A percentile compares a stretch with the other conserved stretches of the same genome.
phyloP scores from a whole-genome alignment of 2,797 vertebrate genomes.

The Alexandromys oeconomus region DNA sequence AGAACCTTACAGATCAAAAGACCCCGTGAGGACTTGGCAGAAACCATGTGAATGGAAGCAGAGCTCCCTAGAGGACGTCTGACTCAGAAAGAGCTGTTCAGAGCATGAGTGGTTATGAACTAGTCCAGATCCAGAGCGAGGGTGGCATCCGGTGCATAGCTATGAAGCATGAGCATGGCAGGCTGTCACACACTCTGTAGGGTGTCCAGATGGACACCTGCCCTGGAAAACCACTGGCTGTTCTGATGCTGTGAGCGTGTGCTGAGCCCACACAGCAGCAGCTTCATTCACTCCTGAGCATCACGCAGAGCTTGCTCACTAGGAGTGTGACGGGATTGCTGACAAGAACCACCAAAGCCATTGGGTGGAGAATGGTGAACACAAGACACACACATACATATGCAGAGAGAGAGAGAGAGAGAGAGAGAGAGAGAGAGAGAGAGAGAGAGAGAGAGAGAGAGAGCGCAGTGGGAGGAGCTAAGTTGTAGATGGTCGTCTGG shows the following conservation, averaged over 20 bases:
- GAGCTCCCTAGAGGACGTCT: not conserved
- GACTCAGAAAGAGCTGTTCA: not conserved
- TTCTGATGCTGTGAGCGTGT: not conserved
- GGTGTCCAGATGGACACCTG: not conserved
- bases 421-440: not conserved
- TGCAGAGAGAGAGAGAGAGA: not conserved
- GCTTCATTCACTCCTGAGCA: not conserved
- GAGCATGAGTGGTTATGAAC: not conserved
- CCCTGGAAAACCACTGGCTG: not conserved
- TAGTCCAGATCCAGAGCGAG: not conserved
- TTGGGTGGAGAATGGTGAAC: not conserved
- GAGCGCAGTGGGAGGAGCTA: not conserved
- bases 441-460: not conserved
- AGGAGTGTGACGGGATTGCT: not conserved
- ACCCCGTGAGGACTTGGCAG: not conserved
- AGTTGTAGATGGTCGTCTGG: accelerated
- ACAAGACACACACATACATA: not conserved
- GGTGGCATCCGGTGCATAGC: not conserved
- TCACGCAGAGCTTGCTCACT: not conserved
- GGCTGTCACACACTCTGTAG: not conserved
- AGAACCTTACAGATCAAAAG: not conserved
- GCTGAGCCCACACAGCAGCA: not conserved
- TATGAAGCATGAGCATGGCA: not conserved
- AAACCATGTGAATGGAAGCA: not conserved
- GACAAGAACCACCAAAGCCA: not conserved